phyloP scores from a whole-genome alignment of 2,113 vertebrate genomes.

The Ameiurus melas region DNA sequence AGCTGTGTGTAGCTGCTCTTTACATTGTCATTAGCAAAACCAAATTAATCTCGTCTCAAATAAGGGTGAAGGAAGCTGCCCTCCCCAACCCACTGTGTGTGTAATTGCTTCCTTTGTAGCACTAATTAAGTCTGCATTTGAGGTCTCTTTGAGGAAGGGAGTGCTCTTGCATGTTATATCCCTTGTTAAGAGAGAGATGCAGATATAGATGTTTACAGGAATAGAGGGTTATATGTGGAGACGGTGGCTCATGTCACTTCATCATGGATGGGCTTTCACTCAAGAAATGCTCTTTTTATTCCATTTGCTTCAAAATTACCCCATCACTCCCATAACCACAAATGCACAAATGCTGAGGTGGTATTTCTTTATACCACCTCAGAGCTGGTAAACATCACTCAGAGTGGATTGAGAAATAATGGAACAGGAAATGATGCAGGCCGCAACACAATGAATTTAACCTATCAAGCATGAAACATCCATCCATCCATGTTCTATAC shows the following conservation, averaged over 20 bases:
- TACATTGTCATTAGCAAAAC: constrained; percentile 57
- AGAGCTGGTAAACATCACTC: background rate
- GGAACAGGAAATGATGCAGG: background rate
- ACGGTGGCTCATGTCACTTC: background rate
- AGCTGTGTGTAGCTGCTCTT: background rate
- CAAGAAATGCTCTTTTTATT: background rate
- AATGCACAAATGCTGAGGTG: no score
- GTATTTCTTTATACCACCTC: background rate
- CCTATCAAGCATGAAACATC: background rate
- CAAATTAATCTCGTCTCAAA: constrained; percentile 52
- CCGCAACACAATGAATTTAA: background rate
- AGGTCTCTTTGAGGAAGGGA: constrained; percentile 46
- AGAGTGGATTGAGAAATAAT: background rate
- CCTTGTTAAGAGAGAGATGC: constrained; percentile 27
- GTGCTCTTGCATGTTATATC: constrained; percentile 44
- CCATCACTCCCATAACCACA: background rate
- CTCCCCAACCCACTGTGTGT: constrained; percentile 49
- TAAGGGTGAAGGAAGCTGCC: constrained; percentile 46
- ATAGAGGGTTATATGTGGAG: background rate
- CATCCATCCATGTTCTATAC: no score
- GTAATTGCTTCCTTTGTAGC: constrained; percentile 54
- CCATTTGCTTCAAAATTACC: background rate
- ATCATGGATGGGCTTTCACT: background rate
- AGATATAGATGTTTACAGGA: background rate
- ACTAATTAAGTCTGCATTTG: constrained; percentile 58